Evolutionary conservation across 2,888 invertebrate species (phyloP).

Genomic region (Dexiosoma caninum): DNA sequence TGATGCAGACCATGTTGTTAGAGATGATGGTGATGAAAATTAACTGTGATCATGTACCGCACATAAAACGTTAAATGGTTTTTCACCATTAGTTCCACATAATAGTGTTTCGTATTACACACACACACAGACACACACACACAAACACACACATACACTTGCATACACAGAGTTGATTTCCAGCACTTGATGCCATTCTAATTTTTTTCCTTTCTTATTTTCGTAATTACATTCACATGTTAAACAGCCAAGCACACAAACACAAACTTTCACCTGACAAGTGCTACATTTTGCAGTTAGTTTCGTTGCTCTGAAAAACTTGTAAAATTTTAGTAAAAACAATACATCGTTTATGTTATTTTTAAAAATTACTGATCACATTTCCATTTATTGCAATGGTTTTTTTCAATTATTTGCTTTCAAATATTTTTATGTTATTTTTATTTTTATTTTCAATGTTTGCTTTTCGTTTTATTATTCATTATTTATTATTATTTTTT

Average conservation of each 20-base stretch:
- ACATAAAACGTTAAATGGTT: conserved; percentile 48
- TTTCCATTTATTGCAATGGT: neutral
- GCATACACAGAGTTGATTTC: neutral
- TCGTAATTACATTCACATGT: conserved; percentile 26
- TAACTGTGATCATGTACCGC: conserved; percentile 50
- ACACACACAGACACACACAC: neutral
- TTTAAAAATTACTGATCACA: too few relatives aligned
- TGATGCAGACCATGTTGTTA: conserved; percentile 4
- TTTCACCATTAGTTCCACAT: conserved; percentile 8
- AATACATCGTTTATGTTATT: too few relatives aligned
- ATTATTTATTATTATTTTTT: conserved; percentile 26
- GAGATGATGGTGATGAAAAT: conserved; percentile 46
- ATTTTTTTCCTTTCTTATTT: neutral
- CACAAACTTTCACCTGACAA: neutral
- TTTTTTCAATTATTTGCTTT: neutral
- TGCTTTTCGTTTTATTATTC: conserved; percentile 20
- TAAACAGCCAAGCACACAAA: neutral
- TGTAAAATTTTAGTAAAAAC: neutral
- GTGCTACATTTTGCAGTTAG: too few relatives aligned
- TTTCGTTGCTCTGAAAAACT: too few relatives aligned
- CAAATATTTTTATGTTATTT: neutral
- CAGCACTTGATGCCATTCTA: neutral
- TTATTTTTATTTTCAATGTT: neutral
- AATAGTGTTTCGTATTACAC: conserved; percentile 10
- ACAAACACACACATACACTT: too few relatives aligned